phyloP scores from a whole-genome alignment of 2,113 vertebrate species.

The Grammomys surdaster region DNA sequence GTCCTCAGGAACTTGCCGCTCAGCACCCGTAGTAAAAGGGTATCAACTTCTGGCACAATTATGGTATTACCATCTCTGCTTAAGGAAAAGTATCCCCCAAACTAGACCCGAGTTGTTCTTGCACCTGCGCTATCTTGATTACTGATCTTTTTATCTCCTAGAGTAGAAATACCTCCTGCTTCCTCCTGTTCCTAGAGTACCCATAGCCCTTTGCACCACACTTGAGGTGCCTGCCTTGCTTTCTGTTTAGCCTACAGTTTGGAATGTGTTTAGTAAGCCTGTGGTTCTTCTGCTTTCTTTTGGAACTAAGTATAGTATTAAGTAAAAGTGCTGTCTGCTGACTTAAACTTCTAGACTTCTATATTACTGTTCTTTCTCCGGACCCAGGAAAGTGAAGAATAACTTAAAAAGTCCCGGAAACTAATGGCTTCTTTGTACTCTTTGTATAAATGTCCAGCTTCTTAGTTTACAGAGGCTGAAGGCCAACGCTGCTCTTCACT shows the following conservation, averaged over 20 bases:
- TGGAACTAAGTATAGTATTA: background rate
- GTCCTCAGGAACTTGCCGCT: background rate
- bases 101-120: background rate
- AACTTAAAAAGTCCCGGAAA: background rate
- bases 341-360: background rate
- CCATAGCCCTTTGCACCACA: background rate
- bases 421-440: background rate
- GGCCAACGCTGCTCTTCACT: background rate
- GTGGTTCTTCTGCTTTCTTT: background rate
- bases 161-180: background rate
- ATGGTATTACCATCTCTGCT: background rate
- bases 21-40: background rate
- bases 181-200: background rate
- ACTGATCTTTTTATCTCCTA: background rate
- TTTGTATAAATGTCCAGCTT: background rate
- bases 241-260: background rate
- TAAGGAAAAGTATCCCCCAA: background rate
- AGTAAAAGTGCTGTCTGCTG: background rate
- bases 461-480: background rate
- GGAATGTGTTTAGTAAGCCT: background rate
- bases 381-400: background rate
- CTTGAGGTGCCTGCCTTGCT: background rate
- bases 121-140: background rate
- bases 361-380: background rate
- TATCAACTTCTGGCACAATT: background rate